Evolutionary conservation across 1,140 invertebrate species (phyloP).

Genomic region (Helicorthomorpha holstii): DNA sequence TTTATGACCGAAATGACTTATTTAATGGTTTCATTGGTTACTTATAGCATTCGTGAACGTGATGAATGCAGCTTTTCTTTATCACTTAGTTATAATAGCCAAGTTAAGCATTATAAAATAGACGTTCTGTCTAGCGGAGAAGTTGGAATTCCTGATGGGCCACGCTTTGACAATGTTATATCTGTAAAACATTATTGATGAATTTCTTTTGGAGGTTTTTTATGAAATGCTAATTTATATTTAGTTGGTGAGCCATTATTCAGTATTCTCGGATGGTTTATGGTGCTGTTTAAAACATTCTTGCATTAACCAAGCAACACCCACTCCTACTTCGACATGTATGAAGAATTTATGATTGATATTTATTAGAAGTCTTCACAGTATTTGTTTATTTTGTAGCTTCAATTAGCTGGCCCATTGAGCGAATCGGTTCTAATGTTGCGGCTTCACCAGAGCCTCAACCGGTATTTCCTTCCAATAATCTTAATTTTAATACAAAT

Average conservation of each 20-base stretch:
- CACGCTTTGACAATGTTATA: conserved; percentile 30
- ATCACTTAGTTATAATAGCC: conserved; percentile 24
- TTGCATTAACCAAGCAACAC: no score
- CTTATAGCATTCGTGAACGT: conserved; percentile 19
- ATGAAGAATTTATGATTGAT: no score
- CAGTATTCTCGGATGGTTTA: conserved; percentile 17
- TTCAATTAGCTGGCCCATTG: no score
- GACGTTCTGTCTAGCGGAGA: conserved; percentile 20
- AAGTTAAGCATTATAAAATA: conserved; percentile 31
- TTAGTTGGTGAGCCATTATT: conserved; percentile 19
- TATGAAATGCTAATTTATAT: not conserved
- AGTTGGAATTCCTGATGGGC: conserved; percentile 30
- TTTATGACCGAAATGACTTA: not conserved
- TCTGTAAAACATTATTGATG: conserved; percentile 21
- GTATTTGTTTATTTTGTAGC: no score
- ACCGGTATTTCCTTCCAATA: no score
- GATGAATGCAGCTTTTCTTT: conserved; percentile 25
- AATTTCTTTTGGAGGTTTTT: not conserved
- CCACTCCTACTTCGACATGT: no score
- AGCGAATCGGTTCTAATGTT: no score
- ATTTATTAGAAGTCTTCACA: no score
- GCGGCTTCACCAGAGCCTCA: no score
- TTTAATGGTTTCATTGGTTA: not conserved
- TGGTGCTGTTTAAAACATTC: conserved; percentile 18
- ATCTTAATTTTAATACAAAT: no score